Conservation (phyloP, 2,888 invertebrate genomes). For the Steinernema hermaphroditum region DNA sequence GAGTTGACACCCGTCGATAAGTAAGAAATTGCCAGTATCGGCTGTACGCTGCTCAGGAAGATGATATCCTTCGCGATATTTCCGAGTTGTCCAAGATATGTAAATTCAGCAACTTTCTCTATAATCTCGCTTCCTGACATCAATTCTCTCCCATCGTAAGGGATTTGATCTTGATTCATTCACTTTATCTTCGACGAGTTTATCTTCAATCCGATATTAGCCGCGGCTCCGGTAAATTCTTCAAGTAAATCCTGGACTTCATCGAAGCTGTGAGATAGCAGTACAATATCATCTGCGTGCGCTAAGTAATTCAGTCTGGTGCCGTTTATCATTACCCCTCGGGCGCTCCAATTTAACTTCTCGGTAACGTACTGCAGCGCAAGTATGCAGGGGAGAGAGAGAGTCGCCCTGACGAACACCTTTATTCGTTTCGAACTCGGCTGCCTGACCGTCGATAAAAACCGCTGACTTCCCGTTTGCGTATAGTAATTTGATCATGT, state of each 20-base stretch:
- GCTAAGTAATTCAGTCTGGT: neutral
- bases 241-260: neutral
- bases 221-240: neutral
- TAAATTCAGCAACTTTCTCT: neutral
- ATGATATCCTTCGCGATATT: no score
- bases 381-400: conserved; percentile 11
- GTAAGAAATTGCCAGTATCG: no score
- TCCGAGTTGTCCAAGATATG: neutral
- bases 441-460: neutral
- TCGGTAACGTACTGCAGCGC: conserved; percentile 15
- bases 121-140: neutral
- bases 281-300: conserved; percentile 19
- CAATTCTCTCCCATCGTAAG: neutral
- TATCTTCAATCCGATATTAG: neutral
- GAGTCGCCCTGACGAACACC: conserved; percentile 16
- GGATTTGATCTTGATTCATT: neutral
- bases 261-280: neutral
- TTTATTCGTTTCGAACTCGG: neutral
- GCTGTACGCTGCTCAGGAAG: no score
- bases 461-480: neutral
- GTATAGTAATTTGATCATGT: neutral
- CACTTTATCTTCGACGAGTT: conserved; percentile 8
- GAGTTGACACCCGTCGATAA: no score
- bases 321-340: neutral
- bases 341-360: neutral